phyloP scores from a whole-genome alignment of 2,888 invertebrate genomes.

The Nomada hirtipes region DNA sequence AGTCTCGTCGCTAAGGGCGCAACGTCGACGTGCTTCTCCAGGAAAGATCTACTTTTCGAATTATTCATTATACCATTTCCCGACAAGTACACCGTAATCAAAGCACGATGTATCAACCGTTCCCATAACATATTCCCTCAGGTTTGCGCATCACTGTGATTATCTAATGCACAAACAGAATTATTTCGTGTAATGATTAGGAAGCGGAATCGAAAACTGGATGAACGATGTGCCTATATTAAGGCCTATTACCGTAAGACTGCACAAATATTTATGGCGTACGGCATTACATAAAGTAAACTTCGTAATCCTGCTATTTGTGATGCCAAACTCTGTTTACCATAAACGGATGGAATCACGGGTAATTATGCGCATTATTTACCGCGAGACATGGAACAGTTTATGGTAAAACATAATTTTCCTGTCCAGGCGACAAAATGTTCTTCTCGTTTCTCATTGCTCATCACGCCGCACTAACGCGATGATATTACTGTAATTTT shows the following conservation, averaged over 20 bases:
- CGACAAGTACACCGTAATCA: conserved; percentile 7
- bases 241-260: conserved; percentile 15
- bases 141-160: neutral
- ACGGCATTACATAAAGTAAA: conserved; percentile 13
- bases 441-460: neutral
- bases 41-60: conserved; percentile 6
- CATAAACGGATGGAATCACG: conserved; percentile 6
- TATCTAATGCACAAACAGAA: conserved; percentile 47
- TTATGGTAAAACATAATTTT: neutral
- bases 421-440: neutral
- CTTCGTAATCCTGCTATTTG: conserved; percentile 15
- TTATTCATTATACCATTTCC: conserved; percentile 23
- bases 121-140: conserved; percentile 10
- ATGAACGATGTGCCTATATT: conserved; percentile 2
- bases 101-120: neutral
- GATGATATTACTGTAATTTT: neutral
- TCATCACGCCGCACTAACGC: too few species aligned
- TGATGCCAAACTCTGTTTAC: conserved; percentile 9
- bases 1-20: neutral
- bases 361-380: neutral
- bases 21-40: neutral
- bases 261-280: neutral
- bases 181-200: conserved; percentile 48
- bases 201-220: conserved; percentile 17
- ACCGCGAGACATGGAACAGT: neutral